A percentile compares a stretch with the other conserved stretches of the same genome.
These are phyloP conservation scores for Gasterosteus nipponicus DNA, from an alignment of 2,113 vertebrate species.

Conservation along the genomic window DNA sequence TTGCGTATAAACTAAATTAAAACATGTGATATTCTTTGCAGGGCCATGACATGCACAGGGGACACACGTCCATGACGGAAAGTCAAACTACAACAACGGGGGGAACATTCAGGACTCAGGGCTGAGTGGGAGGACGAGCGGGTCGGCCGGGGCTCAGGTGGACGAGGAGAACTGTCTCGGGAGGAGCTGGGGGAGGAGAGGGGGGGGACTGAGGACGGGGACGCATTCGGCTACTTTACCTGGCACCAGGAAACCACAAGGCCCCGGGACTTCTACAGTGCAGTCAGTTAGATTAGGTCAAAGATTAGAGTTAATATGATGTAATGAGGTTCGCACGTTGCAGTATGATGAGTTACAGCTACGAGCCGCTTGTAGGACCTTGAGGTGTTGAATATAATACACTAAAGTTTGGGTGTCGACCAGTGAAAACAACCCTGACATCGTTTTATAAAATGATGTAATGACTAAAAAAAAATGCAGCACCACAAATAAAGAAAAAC, in stretches of 20 bases:
- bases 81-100: conserved; percentile 16
- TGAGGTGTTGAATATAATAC: neutral
- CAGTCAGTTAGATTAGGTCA: conserved; percentile 79
- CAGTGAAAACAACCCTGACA: too few species aligned
- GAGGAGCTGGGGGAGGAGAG: conserved; percentile 24
- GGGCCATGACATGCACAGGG: conserved; percentile 40
- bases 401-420: neutral
- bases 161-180: conserved; percentile 41
- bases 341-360: conserved; percentile 2
- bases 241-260: conserved; percentile 93
- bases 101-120: conserved; percentile 51
- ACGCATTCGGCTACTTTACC: conserved; percentile 86
- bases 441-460: too few species aligned
- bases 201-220: conserved; percentile 66
- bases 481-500: neutral
- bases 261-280: conserved; percentile 89
- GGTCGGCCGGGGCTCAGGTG: conserved; percentile 42
- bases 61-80: conserved; percentile 16
- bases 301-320: conserved; percentile 65
- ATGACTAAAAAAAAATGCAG: neutral
- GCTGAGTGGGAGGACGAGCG: conserved; percentile 30
- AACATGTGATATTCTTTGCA: conserved; percentile 34
- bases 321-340: conserved; percentile 40
- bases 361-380: neutral
- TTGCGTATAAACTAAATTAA: neutral